A percentile compares a stretch with the other conserved stretches of the same genome.
Conservation (phyloP, 2,888 invertebrate species). For the Halictus ligatus region DNA sequence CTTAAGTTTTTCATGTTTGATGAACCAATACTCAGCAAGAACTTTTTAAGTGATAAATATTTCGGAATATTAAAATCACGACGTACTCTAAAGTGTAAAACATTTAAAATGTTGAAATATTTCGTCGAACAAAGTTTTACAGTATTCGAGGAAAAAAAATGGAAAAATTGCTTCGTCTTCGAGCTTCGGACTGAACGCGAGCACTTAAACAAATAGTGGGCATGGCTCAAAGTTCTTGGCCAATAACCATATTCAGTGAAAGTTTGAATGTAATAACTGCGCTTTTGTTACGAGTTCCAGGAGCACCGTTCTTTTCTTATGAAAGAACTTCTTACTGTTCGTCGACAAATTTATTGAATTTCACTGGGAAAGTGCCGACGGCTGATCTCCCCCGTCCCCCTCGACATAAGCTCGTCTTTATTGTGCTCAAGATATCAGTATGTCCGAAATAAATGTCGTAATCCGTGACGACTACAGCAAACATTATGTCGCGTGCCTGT, state of each 20-base stretch:
- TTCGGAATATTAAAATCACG: too few relatives aligned
- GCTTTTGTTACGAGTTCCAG: not conserved
- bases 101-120: not conserved
- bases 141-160: not conserved
- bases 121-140: not conserved
- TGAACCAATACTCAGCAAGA: too few relatives aligned
- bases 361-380: not conserved
- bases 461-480: not conserved
- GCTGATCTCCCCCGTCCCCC: not conserved
- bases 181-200: not conserved
- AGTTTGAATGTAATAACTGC: conserved; percentile 23
- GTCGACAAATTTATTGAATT: conserved; percentile 22
- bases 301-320: not conserved
- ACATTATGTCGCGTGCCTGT: too few relatives aligned
- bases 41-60: too few relatives aligned
- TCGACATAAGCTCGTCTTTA: not conserved
- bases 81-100: not conserved
- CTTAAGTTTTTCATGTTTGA: too few relatives aligned
- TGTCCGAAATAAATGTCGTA: conserved; percentile 14
- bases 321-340: conserved; percentile 13
- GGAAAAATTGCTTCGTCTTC: not conserved
- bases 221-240: not conserved
- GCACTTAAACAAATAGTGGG: not conserved
- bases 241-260: not conserved
- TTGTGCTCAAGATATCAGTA: not conserved